Conservation (phyloP, 2,888 invertebrate species). For the Amphimallon solstitiale region DNA sequence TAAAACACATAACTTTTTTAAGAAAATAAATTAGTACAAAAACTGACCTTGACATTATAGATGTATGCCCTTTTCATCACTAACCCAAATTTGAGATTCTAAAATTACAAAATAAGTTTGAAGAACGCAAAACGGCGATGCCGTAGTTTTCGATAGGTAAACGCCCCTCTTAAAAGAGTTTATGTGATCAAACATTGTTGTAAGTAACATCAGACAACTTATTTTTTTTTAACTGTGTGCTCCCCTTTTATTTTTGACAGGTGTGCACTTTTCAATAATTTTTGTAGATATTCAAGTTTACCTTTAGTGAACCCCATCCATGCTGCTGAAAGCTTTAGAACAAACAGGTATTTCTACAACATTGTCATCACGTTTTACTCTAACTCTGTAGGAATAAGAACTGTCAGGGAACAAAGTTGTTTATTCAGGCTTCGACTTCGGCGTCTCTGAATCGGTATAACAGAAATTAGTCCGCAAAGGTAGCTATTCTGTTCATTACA, state of each 20-base stretch:
- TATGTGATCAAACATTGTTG: too few relatives aligned
- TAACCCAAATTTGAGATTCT: too few relatives aligned
- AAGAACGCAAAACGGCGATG: too few relatives aligned
- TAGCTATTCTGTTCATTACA: conserved; percentile 14
- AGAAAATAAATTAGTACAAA: too few relatives aligned
- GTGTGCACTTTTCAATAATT: conserved; percentile 5
- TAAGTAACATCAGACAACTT: too few relatives aligned
- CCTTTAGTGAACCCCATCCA: conserved; percentile 1
- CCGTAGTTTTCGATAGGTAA: too few relatives aligned
- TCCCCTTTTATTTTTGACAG: conserved; percentile 12
- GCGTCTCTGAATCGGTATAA: not conserved
- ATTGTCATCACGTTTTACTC: not conserved
- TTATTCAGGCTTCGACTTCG: not conserved
- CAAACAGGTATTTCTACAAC: conserved; percentile 5
- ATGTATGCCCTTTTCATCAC: too few relatives aligned
- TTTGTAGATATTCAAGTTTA: conserved; percentile 15
- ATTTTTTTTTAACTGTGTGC: too few relatives aligned
- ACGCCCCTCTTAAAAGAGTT: too few relatives aligned
- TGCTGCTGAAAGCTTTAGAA: conserved; percentile 1
- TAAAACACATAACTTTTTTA: too few relatives aligned
- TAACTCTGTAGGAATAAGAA: conserved; percentile 9
- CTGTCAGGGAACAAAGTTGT: not conserved
- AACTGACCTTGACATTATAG: too few relatives aligned
- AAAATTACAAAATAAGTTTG: too few relatives aligned
- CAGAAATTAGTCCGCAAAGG: conserved; percentile 15